These are phyloP conservation scores for Lamellibrachia columna DNA, from an alignment of 2,888 invertebrate species.

Conservation along the genomic window DNA sequence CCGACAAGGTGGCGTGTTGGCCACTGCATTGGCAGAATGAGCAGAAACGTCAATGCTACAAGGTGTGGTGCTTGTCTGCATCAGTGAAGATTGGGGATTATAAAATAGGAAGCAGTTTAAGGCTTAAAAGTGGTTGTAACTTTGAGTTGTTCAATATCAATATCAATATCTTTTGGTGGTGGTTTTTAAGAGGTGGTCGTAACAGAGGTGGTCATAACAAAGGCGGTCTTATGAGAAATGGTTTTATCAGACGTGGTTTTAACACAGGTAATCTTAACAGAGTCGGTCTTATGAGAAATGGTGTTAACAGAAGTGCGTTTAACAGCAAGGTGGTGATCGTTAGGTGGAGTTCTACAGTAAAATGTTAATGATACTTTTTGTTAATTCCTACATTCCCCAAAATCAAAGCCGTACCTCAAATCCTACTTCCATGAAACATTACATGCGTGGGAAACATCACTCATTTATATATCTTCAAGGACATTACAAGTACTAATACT, in stretches of 20 bases:
- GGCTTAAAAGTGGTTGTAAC: background rate
- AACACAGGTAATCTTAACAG: background rate
- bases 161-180: background rate
- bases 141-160: background rate
- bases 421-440: background rate
- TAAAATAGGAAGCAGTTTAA: background rate
- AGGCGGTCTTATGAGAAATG: background rate
- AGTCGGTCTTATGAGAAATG: background rate
- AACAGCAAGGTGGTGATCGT: background rate
- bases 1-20: background rate
- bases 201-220: background rate
- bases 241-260: background rate
- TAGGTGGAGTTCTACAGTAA: background rate
- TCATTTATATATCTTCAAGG: background rate
- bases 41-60: background rate
- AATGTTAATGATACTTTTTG: background rate
- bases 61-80: background rate
- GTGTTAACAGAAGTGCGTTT: too few species aligned
- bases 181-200: background rate
- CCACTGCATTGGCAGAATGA: background rate
- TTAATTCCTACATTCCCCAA: background rate
- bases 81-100: background rate
- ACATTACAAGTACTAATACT: background rate
- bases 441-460: background rate
- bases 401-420: background rate